Percentiles rank a stretch among this genome's conserved stretches.
phyloP scores from a whole-genome alignment of 2,113 vertebrate genomes.

The Dromiciops gliroides region DNA sequence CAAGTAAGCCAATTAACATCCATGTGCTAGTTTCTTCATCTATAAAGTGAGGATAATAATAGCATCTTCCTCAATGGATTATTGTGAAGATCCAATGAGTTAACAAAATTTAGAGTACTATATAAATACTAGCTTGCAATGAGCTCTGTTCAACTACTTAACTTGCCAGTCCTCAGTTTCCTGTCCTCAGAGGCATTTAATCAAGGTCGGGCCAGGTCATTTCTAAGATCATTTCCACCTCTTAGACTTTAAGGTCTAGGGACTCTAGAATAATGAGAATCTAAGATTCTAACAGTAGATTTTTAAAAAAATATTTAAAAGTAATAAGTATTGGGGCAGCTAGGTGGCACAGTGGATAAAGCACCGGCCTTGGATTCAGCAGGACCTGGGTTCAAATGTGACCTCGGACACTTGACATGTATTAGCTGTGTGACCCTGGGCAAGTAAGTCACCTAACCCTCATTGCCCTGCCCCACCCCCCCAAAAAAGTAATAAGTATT shows the following conservation, averaged over 20 bases:
- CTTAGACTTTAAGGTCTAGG: not conserved
- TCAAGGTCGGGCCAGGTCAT: too few relatives aligned
- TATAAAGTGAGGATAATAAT: not conserved
- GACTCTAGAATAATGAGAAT: not conserved
- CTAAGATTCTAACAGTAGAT: not conserved
- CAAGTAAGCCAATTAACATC: not conserved
- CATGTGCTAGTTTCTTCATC: not conserved
- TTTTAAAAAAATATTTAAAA: not conserved
- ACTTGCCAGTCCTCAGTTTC: not conserved
- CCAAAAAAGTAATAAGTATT: not conserved
- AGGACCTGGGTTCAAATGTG: too few relatives aligned
- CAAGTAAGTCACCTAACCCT: too few relatives aligned
- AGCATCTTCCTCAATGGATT: not conserved
- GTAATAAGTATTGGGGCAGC: too few relatives aligned
- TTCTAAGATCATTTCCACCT: too few relatives aligned
- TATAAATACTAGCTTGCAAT: not conserved
- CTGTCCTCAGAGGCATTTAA: not conserved
- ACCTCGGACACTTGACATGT: too few relatives aligned
- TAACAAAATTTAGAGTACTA: not conserved
- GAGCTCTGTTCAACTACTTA: not conserved
- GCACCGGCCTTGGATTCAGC: too few relatives aligned
- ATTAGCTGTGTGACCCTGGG: too few relatives aligned
- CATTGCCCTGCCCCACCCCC: too few relatives aligned
- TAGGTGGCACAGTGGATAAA: too few relatives aligned
- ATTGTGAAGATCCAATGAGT: not conserved